These are phyloP conservation scores for Eleutherodactylus coqui DNA, from an alignment of 2,797 vertebrate genomes.

Conservation along the genomic window DNA sequence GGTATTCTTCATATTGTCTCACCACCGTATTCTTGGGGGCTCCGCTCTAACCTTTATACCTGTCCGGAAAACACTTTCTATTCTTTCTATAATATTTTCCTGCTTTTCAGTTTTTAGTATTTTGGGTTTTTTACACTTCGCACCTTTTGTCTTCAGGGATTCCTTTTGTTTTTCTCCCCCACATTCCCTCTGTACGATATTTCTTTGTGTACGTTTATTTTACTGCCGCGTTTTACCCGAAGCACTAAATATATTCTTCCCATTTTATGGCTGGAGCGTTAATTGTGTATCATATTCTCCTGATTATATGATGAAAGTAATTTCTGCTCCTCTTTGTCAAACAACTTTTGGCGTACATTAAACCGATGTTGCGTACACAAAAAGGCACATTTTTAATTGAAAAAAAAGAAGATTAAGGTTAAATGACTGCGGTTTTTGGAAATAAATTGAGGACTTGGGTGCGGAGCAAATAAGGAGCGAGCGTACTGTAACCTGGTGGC, in stretches of 20 bases:
- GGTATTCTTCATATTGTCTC: too few species aligned
- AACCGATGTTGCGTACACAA: slow-evolving; percentile 42
- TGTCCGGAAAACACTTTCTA: too few species aligned
- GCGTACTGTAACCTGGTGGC: slow-evolving; percentile 1
- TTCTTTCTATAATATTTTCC: too few species aligned
- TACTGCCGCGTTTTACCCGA: not conserved
- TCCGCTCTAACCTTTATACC: too few species aligned
- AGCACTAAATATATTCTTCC: slow-evolving; percentile 6
- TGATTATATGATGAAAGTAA: slow-evolving; percentile 26
- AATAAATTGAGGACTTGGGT: slow-evolving; percentile 29
- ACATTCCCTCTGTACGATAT: not conserved
- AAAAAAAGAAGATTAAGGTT: slow-evolving; percentile 27
- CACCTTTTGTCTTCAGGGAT: not conserved
- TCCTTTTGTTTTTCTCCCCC: not conserved
- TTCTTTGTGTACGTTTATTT: not conserved
- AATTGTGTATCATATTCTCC: slow-evolving; percentile 32
- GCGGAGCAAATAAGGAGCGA: slow-evolving; percentile 13
- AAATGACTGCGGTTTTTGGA: slow-evolving; percentile 33
- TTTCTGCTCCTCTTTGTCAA: slow-evolving; percentile 40
- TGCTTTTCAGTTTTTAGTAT: too few species aligned
- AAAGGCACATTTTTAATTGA: slow-evolving; percentile 39
- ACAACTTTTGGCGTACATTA: slow-evolving; percentile 52
- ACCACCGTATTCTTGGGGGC: too few species aligned
- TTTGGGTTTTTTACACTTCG: not conserved
- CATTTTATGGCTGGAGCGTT: slow-evolving; percentile 8